A percentile compares a stretch with the other conserved stretches of the same genome.
These are phyloP conservation scores for Geococcyx californianus DNA, from an alignment of 2,113 vertebrate species.

Conservation along the genomic window DNA sequence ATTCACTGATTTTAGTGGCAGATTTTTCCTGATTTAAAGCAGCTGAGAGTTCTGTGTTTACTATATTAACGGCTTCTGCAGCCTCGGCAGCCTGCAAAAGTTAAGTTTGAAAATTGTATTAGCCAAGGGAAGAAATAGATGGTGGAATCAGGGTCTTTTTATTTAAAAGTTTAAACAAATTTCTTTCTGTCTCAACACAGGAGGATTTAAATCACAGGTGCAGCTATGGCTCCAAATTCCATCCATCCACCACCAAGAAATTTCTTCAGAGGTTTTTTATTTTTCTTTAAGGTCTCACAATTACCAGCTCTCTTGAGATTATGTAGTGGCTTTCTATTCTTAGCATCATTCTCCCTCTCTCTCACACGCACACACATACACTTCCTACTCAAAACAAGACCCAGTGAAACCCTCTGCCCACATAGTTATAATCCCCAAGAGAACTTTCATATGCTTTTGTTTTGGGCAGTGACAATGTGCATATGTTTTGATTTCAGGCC, in stretches of 20 bases:
- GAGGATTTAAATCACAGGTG: background rate
- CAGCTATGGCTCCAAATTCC: background rate
- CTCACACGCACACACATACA: background rate
- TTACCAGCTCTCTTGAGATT: constrained; percentile 26
- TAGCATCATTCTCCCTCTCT: constrained; percentile 8
- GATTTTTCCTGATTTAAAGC: background rate
- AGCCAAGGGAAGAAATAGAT: background rate
- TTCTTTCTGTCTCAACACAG: background rate
- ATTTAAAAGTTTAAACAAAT: background rate
- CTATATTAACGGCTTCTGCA: background rate
- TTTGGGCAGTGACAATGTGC: constrained; percentile 64
- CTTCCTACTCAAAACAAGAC: constrained; percentile 63
- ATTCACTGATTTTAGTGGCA: background rate
- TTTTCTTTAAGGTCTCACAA: background rate
- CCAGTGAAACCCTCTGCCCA: constrained; percentile 63
- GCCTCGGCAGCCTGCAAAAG: background rate
- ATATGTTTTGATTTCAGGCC: constrained; percentile 60
- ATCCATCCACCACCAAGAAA: background rate
- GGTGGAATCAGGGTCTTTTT: background rate
- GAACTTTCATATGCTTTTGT: constrained; percentile 69
- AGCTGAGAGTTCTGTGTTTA: background rate
- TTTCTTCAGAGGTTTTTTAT: background rate
- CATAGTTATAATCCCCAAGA: constrained; percentile 54
- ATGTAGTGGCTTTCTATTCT: constrained; percentile 54
- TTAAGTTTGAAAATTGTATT: background rate